Percentiles rank a stretch among this genome's conserved stretches.
Evolutionary conservation across 2,113 vertebrate genomes (phyloP).

Genomic region (Prolemur simus): DNA sequence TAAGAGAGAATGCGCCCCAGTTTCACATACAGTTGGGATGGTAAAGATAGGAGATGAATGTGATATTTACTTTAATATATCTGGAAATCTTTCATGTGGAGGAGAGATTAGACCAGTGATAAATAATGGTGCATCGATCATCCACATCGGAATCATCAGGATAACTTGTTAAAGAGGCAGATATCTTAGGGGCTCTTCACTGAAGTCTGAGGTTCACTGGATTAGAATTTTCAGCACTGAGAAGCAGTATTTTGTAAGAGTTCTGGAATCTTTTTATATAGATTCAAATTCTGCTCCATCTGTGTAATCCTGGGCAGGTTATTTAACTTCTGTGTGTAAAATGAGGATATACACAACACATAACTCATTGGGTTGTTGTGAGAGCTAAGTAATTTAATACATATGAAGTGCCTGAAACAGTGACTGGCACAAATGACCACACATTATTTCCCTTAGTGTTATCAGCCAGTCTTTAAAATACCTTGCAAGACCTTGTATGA

Average conservation of each 20-base stretch:
- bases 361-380: background rate
- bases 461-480: background rate
- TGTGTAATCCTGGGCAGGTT: background rate
- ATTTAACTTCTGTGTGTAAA: background rate
- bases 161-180: background rate
- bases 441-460: background rate
- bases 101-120: background rate
- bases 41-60: background rate
- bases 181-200: background rate
- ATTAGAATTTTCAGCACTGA: background rate
- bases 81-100: background rate
- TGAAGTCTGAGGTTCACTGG: background rate
- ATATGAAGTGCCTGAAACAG: background rate
- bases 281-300: background rate
- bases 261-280: background rate
- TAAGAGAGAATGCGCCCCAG: background rate
- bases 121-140: background rate
- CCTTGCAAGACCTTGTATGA: background rate
- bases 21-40: background rate
- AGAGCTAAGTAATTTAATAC: background rate
- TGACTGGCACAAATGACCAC: background rate
- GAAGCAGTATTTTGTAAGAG: background rate
- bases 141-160: background rate
- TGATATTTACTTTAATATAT: constrained; percentile 29
- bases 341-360: background rate